phyloP scores from a whole-genome alignment of 2,888 invertebrate species.

The Tenodera sinensis region DNA sequence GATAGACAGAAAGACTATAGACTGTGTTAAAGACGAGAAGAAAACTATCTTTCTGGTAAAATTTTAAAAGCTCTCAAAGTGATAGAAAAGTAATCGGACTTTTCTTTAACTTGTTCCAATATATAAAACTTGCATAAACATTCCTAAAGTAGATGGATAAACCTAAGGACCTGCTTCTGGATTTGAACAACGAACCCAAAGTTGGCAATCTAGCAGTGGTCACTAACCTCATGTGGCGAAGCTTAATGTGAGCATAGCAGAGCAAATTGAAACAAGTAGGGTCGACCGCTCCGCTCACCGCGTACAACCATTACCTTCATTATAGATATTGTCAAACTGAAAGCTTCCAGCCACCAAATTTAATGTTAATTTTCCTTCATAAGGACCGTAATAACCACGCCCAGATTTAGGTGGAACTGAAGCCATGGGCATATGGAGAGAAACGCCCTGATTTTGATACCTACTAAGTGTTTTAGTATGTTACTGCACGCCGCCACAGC shows the following conservation, averaged over 20 bases:
- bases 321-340: background rate
- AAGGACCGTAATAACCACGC: background rate
- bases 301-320: background rate
- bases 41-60: no score
- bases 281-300: background rate
- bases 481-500: no score
- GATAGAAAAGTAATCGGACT: no score
- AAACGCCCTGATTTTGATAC: background rate
- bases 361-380: background rate
- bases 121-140: no score
- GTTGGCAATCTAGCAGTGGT: background rate
- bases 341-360: background rate
- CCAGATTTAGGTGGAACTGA: background rate
- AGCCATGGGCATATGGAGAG: background rate
- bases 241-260: background rate
- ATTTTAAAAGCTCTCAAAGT: no score
- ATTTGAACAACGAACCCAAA: background rate
- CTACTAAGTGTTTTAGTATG: background rate
- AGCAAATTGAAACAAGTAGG: background rate
- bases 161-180: background rate
- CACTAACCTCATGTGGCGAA: background rate
- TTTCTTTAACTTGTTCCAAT: no score
- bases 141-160: no score
- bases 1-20: no score
- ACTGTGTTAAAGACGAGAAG: no score